A percentile compares a stretch with the other conserved stretches of the same genome.
phyloP scores from a whole-genome alignment of 92 coral and sea anemone genomes.

The Phenganax marumi region DNA sequence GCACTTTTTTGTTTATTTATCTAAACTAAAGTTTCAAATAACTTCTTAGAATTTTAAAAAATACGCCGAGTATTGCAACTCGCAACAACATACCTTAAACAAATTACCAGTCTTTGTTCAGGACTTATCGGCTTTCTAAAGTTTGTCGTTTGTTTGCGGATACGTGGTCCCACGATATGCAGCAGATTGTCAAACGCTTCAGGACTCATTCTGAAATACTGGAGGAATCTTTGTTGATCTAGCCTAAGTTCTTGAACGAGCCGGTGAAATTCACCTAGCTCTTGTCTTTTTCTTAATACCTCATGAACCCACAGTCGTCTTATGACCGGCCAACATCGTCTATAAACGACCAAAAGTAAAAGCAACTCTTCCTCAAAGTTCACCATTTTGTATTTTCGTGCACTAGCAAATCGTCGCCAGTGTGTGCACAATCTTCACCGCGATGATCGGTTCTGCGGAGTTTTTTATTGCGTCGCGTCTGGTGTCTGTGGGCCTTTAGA shows the following conservation, averaged over 20 bases:
- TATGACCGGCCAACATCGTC: not conserved
- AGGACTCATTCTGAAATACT: not conserved
- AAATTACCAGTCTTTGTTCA: slow-evolving; percentile 10
- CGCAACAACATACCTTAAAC: not conserved
- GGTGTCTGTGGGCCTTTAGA: slow-evolving; percentile 14
- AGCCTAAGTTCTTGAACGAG: not conserved
- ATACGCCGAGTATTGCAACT: not conserved
- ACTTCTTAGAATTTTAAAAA: not conserved
- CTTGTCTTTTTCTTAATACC: not conserved
- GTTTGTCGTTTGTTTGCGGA: slow-evolving; percentile 19
- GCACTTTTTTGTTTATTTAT: not conserved
- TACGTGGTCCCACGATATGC: slow-evolving; percentile 18
- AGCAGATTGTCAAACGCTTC: not conserved
- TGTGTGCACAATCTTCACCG: not conserved
- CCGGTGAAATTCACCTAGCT: not conserved
- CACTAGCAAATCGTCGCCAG: not conserved
- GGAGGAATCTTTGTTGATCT: not conserved
- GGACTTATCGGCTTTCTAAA: slow-evolving; percentile 16
- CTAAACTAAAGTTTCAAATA: not conserved
- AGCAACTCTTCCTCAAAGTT: slow-evolving; percentile 19
- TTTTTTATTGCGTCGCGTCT: slow-evolving; percentile 17
- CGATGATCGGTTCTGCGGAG: not conserved
- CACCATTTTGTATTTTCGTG: slow-evolving; percentile 20
- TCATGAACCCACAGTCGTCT: slow-evolving; percentile 15
- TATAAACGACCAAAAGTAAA: slow-evolving; percentile 4